These are phyloP conservation scores for Clupea harengus DNA, from an alignment of 2,113 vertebrate species.

Conservation along the genomic window DNA sequence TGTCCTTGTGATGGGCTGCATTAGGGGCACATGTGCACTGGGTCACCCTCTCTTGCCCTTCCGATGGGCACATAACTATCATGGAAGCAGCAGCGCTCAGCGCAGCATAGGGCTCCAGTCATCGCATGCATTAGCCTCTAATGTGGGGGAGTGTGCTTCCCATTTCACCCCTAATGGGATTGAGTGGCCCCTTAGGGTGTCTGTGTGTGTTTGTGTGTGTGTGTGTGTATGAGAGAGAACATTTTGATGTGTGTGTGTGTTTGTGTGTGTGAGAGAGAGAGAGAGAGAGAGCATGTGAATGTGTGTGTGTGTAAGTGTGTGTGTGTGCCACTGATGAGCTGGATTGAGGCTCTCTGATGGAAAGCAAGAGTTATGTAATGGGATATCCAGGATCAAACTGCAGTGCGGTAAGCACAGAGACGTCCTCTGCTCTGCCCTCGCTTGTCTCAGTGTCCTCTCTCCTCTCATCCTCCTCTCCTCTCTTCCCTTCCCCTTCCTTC, in stretches of 20 bases:
- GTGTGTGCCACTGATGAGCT: slow-evolving; percentile 37
- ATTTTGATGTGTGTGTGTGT: background rate
- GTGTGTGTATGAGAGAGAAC: background rate
- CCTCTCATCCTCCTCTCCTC: background rate
- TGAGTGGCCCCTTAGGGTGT: background rate
- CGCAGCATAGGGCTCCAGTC: background rate
- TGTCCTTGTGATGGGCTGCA: too few relatives aligned
- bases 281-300: background rate
- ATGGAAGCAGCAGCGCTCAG: background rate
- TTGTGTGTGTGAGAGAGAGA: background rate
- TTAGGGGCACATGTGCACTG: background rate
- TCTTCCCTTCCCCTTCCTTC: background rate
- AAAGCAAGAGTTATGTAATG: slow-evolving; percentile 4
- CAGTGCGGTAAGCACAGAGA: background rate
- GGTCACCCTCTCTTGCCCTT: background rate
- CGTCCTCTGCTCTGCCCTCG: background rate
- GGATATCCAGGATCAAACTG: slow-evolving; percentile 8
- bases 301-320: slow-evolving; percentile 16
- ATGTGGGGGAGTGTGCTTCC: background rate
- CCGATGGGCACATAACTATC: background rate
- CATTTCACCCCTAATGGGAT: background rate
- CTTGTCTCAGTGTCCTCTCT: background rate
- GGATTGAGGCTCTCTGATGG: background rate
- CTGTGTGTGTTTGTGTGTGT: background rate
- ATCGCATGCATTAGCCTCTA: background rate